Percentiles rank a stretch among this genome's conserved stretches.
Conservation (phyloP, 92 coral and sea anemone species). For the Zoanthus gigantus region DNA sequence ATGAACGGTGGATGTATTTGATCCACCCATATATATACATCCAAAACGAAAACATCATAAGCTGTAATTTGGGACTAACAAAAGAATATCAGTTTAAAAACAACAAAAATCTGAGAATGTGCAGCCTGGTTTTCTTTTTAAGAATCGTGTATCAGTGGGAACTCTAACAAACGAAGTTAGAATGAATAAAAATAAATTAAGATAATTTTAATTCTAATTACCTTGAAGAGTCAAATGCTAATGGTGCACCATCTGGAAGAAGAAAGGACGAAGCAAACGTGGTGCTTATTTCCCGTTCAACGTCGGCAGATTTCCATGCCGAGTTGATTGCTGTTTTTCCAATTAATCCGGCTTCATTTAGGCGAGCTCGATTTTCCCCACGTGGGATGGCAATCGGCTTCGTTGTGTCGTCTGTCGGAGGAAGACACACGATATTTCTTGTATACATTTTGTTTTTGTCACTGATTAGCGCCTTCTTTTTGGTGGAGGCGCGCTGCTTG, state of each 20-base stretch:
- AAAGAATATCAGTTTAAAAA: not conserved
- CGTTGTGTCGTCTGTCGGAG: conserved; percentile 16
- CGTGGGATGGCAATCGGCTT: conserved; percentile 42
- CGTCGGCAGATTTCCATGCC: conserved; percentile 30
- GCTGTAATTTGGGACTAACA: conserved; percentile 29
- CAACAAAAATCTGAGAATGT: not conserved
- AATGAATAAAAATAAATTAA: not conserved
- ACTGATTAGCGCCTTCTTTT: conserved; percentile 24
- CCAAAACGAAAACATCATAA: conserved; percentile 12
- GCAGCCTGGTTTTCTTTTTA: not conserved
- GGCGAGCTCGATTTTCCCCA: conserved; percentile 42
- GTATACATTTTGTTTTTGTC: conserved; percentile 9
- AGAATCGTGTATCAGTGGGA: not conserved
- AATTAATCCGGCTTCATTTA: conserved; percentile 49
- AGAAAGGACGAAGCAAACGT: conserved; percentile 49
- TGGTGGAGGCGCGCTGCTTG: not conserved
- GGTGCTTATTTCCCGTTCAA: conserved; percentile 37
- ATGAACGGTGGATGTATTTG: not conserved
- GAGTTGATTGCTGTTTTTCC: conserved; percentile 56
- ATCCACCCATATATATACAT: not conserved
- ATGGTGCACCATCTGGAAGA: conserved; percentile 22
- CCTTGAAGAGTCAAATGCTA: conserved; percentile 50
- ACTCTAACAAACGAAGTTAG: conserved; percentile 8
- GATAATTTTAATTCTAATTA: not conserved
- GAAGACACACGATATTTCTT: conserved; percentile 48